Conservation (phyloP, 1,140 invertebrate species). For the Drosophila quadrilineata region DNA sequence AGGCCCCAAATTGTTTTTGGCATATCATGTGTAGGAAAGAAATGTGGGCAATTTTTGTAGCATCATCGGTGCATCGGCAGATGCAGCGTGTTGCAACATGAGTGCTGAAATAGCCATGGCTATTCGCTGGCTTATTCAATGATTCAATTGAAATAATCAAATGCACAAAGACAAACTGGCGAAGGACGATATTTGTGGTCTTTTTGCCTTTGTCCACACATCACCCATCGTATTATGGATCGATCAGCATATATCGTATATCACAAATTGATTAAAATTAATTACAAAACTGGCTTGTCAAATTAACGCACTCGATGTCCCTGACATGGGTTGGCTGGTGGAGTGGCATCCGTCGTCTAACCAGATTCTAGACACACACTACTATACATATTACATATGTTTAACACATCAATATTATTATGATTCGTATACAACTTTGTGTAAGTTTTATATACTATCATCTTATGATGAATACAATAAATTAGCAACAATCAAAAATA, state of each 20-base stretch:
- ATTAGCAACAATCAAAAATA: conserved; percentile 28
- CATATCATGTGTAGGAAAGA: conserved; percentile 37
- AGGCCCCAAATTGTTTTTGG: neutral
- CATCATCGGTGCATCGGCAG: conserved; percentile 11
- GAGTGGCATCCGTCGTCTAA: conserved; percentile 8
- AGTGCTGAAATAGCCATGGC: no score
- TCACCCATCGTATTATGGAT: conserved; percentile 16
- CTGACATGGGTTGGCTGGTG: conserved; percentile 34
- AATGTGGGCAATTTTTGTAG: conserved; percentile 8
- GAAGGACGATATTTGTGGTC: conserved; percentile 37
- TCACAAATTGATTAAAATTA: conserved; percentile 54
- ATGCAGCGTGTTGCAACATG: conserved; percentile 8
- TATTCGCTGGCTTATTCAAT: neutral
- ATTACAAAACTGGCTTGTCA: conserved; percentile 56
- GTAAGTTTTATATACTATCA: no score
- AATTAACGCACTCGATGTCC: conserved; percentile 53
- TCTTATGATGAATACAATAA: neutral
- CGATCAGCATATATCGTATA: conserved; percentile 13
- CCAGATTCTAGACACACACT: conserved; percentile 30
- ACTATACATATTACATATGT: neutral
- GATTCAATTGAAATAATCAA: conserved; percentile 12
- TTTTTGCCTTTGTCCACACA: conserved; percentile 1
- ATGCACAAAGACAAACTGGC: conserved; percentile 2
- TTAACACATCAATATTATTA: conserved; percentile 21
- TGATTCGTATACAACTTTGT: no score